phyloP scores from a whole-genome alignment of 2,888 invertebrate genomes.

The Callimorpha dominula region DNA sequence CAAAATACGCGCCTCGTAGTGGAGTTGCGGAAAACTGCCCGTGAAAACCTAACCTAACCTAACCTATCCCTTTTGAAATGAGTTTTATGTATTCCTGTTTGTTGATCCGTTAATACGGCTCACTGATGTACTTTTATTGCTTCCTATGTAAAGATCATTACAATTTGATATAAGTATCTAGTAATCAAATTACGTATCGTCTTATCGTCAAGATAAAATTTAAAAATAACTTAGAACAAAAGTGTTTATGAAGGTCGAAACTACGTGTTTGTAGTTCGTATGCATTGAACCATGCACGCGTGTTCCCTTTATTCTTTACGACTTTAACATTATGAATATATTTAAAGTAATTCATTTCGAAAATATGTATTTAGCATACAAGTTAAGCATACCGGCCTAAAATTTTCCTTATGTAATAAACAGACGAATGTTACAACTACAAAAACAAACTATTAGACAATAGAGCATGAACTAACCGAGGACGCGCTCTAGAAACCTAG shows the following conservation, averaged over 20 bases:
- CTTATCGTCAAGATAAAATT: neutral
- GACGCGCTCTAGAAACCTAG: constrained; percentile 46
- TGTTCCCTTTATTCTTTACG: neutral
- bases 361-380: constrained; percentile 14
- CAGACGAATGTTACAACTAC: neutral
- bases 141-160: neutral
- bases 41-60: too few species aligned
- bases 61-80: neutral
- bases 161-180: neutral
- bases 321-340: neutral
- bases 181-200: too few species aligned
- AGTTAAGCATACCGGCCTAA: constrained; percentile 10
- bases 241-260: neutral
- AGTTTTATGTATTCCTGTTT: neutral
- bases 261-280: neutral
- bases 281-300: constrained; percentile 3
- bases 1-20: too few species aligned
- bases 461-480: constrained; percentile 34
- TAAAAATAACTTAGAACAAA: neutral
- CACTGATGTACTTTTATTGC: neutral
- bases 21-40: too few species aligned
- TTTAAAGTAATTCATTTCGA: neutral
- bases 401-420: constrained; percentile 10
- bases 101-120: neutral
- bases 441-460: constrained; percentile 12